Evolutionary conservation across 2,888 invertebrate genomes (phyloP), one percentile per base, ranked within the genome.

Genomic region (Lamellibrachia satsuma): DNA sequence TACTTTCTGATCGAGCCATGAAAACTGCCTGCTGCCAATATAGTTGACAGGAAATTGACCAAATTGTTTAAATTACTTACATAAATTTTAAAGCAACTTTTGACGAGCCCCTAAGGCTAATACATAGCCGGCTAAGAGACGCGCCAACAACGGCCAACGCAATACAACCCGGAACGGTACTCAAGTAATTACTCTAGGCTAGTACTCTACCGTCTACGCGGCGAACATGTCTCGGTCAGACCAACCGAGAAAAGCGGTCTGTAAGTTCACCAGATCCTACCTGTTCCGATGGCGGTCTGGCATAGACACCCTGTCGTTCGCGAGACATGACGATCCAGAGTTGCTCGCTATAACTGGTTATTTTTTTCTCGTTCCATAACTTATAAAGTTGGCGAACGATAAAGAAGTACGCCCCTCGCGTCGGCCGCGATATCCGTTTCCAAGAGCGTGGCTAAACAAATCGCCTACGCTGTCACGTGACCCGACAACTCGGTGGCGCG

Each of bases 351-450:
- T 75, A 75, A 75, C 22, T 22, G 75, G 15, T 75, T 75, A 75
- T 75, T 75, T 75, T 75, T 75, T 75, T 75, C 75, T 75, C 75
- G 75, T 75, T 75, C 75, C 15, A 75, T n/a, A 75, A 75, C 75
- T 75, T 75, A 22, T 75, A 75, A 75, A 75, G 75, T 75, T 75
- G 22, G 22, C 15, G 75, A 75, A 75, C 75, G 75, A 75, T 75
- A 75, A 75, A 75, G 75, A 22, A 75, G 75, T 22, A 75, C 75
- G 6, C 75, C 75, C 55, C 75, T 75, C 75, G n/a, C 75, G 75
- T 75, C 75, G 75, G 1, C 75, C 75, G 75, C n/a, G 75, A 11
- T 75, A 75, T 22, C 75, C 75, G 75, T 75, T 75, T 75, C 75
- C 22, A 75, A 75, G 75, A 75, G 75, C 75, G 22, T 75, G 75